A percentile compares a stretch with the other conserved stretches of the same genome.
phyloP scores from a whole-genome alignment of 2,113 vertebrate species.

The Bufo bufo region DNA sequence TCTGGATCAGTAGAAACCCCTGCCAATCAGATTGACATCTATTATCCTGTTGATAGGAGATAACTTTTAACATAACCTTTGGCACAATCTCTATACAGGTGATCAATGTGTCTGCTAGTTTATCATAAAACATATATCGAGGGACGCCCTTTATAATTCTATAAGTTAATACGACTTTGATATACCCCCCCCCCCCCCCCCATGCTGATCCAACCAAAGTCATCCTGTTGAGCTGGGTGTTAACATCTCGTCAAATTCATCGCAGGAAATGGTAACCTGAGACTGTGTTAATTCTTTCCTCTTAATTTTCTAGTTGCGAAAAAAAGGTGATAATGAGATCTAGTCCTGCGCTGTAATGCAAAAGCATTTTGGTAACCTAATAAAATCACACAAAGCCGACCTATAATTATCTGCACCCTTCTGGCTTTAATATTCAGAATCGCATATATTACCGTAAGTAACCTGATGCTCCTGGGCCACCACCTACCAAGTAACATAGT shows the following conservation, averaged over 20 bases:
- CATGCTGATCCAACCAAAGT: neutral
- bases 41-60: too few relatives aligned
- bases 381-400: neutral
- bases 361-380: neutral
- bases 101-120: neutral
- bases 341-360: neutral
- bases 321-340: neutral
- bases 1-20: too few relatives aligned
- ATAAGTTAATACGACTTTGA: neutral
- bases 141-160: neutral
- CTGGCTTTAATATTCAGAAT: neutral
- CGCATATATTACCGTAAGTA: too few relatives aligned
- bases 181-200: too few relatives aligned
- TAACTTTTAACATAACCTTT: too few relatives aligned
- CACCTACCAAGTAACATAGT: too few relatives aligned
- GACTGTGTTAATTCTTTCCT: neutral
- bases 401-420: neutral
- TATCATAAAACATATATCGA: neutral
- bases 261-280: neutral
- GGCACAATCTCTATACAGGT: neutral
- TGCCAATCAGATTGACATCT: too few relatives aligned
- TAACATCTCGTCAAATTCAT: neutral
- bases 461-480: too few relatives aligned
- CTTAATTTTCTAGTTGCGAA: neutral
- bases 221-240: neutral